Conservation (phyloP, 2,888 invertebrate species). For the Germaria angustata region DNA sequence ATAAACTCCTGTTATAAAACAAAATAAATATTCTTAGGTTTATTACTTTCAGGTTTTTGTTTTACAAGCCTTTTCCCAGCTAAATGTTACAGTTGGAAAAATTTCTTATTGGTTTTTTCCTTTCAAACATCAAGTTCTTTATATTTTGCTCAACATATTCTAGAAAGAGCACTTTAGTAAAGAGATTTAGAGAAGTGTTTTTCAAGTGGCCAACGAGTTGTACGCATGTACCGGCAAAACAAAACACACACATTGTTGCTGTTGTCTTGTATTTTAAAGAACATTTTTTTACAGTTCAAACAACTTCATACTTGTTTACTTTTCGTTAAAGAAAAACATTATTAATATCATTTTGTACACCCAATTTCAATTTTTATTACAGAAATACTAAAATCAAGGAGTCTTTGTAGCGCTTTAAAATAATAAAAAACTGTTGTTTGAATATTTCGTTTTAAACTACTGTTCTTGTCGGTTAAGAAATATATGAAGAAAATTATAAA, state of each 20-base stretch:
- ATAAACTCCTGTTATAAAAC: background rate
- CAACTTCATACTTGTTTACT: slow-evolving; percentile 39
- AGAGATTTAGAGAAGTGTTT: background rate
- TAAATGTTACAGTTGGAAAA: background rate
- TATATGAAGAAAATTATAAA: background rate
- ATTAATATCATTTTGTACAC: background rate
- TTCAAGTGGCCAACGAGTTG: slow-evolving; percentile 4
- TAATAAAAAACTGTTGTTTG: slow-evolving; percentile 38
- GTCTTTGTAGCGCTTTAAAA: background rate
- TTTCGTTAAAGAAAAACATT: slow-evolving; percentile 24
- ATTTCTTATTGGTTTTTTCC: slow-evolving; percentile 11
- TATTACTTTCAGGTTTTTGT: background rate
- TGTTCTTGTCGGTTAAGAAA: no score
- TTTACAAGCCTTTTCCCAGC: background rate
- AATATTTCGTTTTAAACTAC: background rate
- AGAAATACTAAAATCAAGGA: slow-evolving; percentile 16
- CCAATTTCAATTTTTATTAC: background rate
- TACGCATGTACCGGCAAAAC: slow-evolving; percentile 59
- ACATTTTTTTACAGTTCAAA: background rate
- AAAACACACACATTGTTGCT: slow-evolving; percentile 34
- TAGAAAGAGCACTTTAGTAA: background rate
- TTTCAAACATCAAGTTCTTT: background rate
- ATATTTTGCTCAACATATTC: background rate
- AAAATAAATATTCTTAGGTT: slow-evolving; percentile 14
- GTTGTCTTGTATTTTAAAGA: background rate